These are phyloP conservation scores for Tinea trinotella DNA, from an alignment of 2,888 invertebrate species.

Conservation along the genomic window DNA sequence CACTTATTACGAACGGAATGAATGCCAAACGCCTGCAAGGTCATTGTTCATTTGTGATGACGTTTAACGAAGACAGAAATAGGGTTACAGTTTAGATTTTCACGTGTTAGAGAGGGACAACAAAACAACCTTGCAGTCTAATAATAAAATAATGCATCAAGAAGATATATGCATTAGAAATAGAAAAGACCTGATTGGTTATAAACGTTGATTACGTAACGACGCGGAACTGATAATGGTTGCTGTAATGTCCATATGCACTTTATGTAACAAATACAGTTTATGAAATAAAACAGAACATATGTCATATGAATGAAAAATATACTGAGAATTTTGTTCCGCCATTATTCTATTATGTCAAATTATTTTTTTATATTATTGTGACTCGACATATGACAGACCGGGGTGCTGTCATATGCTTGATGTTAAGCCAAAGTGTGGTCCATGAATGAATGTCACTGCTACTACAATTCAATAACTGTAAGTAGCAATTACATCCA, in stretches of 20 bases:
- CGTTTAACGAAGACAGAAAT: constrained; percentile 24
- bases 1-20: constrained; percentile 22
- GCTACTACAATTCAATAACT: too few relatives aligned
- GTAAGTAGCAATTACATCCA: too few relatives aligned
- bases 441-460: too few relatives aligned
- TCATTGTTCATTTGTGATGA: constrained; percentile 18
- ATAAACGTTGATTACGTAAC: neutral
- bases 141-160: constrained; percentile 58
- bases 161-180: constrained; percentile 10
- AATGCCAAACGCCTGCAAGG: constrained; percentile 26
- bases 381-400: too few relatives aligned
- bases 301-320: too few relatives aligned
- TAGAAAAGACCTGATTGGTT: constrained; percentile 4
- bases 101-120: constrained; percentile 42
- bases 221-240: neutral
- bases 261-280: neutral
- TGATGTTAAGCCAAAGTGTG: too few relatives aligned
- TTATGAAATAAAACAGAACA: neutral
- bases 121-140: constrained; percentile 62
- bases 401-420: too few relatives aligned
- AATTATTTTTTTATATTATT: too few relatives aligned
- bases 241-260: neutral
- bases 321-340: too few relatives aligned
- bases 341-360: too few relatives aligned
- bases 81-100: constrained; percentile 28